phyloP scores from a whole-genome alignment of 2,797 vertebrate genomes.

The Muscicapa striata region DNA sequence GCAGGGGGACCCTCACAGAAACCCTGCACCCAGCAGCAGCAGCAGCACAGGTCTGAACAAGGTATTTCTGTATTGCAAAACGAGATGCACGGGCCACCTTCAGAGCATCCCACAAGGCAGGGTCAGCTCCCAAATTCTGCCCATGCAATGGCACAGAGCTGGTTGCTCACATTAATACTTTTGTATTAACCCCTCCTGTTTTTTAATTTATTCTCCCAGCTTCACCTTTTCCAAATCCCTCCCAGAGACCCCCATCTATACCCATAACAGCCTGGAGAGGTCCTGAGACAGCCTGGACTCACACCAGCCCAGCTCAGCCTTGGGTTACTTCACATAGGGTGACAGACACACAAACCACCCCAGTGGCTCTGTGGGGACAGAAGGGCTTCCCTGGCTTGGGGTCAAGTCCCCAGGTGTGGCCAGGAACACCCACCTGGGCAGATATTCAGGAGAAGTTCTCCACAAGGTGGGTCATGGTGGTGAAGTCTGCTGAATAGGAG shows the following conservation, averaged over 20 bases:
- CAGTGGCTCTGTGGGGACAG: not conserved
- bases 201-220: not conserved
- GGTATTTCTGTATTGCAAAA: too few species aligned
- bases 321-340: not conserved
- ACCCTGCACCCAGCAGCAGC: not conserved
- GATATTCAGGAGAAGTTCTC: conserved; percentile 94
- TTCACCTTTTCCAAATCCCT: not conserved
- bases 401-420: not conserved
- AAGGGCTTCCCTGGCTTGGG: not conserved
- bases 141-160: fast-evolving
- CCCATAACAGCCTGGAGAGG: not conserved
- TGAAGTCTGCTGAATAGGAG: conserved; percentile 92
- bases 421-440: conserved; percentile 86
- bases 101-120: not conserved
- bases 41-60: not conserved
- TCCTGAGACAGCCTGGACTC: not conserved
- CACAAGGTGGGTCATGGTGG: conserved; percentile 89
- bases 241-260: not conserved
- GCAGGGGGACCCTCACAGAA: not conserved
- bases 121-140: not conserved
- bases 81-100: not conserved
- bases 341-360: not conserved
- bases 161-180: not conserved
- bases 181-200: fast-evolving
- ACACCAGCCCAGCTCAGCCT: not conserved